phyloP scores from a whole-genome alignment of 2,888 invertebrate genomes.

The Athetis lepigone region DNA sequence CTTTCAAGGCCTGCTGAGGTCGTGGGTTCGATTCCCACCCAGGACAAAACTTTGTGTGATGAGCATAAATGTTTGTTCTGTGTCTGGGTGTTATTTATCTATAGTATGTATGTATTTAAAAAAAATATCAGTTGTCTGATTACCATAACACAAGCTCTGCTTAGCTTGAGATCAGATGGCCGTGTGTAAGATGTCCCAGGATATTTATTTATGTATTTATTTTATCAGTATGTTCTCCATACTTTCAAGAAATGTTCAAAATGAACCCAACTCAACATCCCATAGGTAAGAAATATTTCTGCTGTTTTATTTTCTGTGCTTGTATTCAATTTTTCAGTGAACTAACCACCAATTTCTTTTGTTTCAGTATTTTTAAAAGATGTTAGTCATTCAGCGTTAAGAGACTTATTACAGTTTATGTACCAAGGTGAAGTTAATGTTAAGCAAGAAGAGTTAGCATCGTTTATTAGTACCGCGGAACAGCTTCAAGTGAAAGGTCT shows the following conservation, averaged over 20 bases:
- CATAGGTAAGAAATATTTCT: conserved; percentile 87
- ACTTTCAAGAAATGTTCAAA: conserved; percentile 94
- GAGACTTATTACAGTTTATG: conserved; percentile 93
- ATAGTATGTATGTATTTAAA: no score
- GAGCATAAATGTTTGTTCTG: no score
- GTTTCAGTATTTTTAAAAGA: conserved; percentile 93
- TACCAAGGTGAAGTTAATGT: conserved; percentile 94
- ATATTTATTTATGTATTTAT: no score
- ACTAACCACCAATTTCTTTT: conserved; percentile 57
- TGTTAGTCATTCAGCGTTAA: conserved; percentile 92
- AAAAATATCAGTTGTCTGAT: no score
- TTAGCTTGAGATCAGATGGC: no score
- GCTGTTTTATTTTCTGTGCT: background rate
- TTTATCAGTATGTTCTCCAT: conserved; percentile 93
- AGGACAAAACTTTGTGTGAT: no score
- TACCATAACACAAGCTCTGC: conserved; percentile 93
- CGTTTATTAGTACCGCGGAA: conserved; percentile 93
- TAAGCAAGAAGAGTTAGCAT: conserved; percentile 93
- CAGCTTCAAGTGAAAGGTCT: conserved; percentile 93
- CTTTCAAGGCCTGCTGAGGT: conserved; percentile 93
- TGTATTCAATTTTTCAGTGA: conserved; percentile 3
- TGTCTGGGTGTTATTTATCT: no score
- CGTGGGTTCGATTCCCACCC: no score
- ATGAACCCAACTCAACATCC: conserved; percentile 93
- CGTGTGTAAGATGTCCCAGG: no score